A percentile compares a stretch with the other conserved stretches of the same genome.
These are phyloP conservation scores for Hylyphantes graminicola DNA, from an alignment of 1,140 invertebrate genomes.

Conservation along the genomic window DNA sequence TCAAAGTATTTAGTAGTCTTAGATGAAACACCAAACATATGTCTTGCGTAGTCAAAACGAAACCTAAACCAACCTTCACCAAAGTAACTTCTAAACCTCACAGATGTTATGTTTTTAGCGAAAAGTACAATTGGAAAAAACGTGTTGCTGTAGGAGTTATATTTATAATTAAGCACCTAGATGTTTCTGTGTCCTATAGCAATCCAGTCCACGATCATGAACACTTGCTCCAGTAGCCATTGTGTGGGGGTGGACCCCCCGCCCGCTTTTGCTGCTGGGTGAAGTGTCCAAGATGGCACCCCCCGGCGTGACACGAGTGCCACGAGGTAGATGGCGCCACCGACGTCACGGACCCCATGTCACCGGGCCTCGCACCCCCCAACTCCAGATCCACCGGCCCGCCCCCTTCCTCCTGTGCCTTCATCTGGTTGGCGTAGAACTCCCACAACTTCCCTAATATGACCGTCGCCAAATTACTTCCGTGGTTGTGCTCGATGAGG, in stretches of 20 bases:
- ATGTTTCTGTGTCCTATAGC: not conserved
- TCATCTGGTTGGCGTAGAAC: constrained; percentile 66
- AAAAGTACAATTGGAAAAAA: constrained; percentile 38
- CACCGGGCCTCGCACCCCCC: constrained; percentile 36
- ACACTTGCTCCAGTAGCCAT: constrained; percentile 65
- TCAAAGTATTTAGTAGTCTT: not conserved
- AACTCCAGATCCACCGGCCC: constrained; percentile 57
- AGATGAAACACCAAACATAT: no score
- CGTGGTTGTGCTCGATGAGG: constrained; percentile 69
- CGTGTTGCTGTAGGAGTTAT: not conserved
- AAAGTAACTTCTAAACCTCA: no score
- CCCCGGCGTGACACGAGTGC: constrained; percentile 64
- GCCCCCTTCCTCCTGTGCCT: constrained; percentile 64
- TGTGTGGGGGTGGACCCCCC: constrained; percentile 56
- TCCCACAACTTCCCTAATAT: constrained; percentile 65
- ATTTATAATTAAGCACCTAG: constrained; percentile 44
- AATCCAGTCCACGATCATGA: constrained; percentile 52
- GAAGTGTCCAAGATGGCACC: constrained; percentile 63
- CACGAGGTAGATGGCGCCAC: constrained; percentile 64
- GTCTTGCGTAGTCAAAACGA: no score
- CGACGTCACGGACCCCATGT: constrained; percentile 59
- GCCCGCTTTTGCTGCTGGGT: constrained; percentile 48
- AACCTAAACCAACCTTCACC: no score
- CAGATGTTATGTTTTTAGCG: constrained; percentile 40
- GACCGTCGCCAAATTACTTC: constrained; percentile 66